These are phyloP conservation scores for Aphelocoma coerulescens DNA, from an alignment of 2,113 vertebrate genomes.

Conservation along the genomic window DNA sequence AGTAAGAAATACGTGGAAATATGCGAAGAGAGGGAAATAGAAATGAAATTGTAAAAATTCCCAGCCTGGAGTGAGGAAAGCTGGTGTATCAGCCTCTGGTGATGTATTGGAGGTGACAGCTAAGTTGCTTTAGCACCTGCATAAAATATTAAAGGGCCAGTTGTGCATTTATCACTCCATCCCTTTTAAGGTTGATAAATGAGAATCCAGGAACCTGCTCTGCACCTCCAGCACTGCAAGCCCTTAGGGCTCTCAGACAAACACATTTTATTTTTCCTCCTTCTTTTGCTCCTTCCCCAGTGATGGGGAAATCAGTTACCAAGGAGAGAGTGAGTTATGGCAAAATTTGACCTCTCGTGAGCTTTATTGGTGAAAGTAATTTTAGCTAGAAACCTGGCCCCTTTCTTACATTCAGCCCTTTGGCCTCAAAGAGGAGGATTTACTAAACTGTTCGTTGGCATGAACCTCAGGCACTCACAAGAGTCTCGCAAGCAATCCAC, in stretches of 20 bases:
- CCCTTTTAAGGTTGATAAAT: slow-evolving; percentile 85
- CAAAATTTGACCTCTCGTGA: slow-evolving; percentile 81
- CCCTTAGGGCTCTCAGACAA: slow-evolving; percentile 79
- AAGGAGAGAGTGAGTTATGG: slow-evolving; percentile 79
- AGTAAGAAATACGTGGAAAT: slow-evolving; percentile 62
- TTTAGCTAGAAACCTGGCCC: slow-evolving; percentile 82
- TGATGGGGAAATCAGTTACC: slow-evolving; percentile 74
- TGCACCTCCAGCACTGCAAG: slow-evolving; percentile 73
- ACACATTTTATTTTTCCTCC: slow-evolving; percentile 77
- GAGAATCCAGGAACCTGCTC: slow-evolving; percentile 81
- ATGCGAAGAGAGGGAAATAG: slow-evolving; percentile 62
- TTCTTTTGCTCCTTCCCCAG: slow-evolving; percentile 58
- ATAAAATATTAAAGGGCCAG: slow-evolving; percentile 84
- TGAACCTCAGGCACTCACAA: slow-evolving; percentile 28
- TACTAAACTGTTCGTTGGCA: slow-evolving; percentile 66
- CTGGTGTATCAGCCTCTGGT: slow-evolving; percentile 73
- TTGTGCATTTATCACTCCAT: slow-evolving; percentile 86
- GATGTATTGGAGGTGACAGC: slow-evolving; percentile 83
- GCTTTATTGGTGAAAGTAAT: slow-evolving; percentile 87
- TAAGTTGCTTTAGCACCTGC: slow-evolving; percentile 79
- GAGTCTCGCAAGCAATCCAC: not conserved
- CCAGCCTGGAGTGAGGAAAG: slow-evolving; percentile 76
- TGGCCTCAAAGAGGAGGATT: slow-evolving; percentile 71
- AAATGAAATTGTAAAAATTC: slow-evolving; percentile 76
- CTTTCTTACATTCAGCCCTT: slow-evolving; percentile 74